Evolutionary conservation across 2,888 invertebrate genomes (phyloP).

Genomic region (Cantharis nigra): DNA sequence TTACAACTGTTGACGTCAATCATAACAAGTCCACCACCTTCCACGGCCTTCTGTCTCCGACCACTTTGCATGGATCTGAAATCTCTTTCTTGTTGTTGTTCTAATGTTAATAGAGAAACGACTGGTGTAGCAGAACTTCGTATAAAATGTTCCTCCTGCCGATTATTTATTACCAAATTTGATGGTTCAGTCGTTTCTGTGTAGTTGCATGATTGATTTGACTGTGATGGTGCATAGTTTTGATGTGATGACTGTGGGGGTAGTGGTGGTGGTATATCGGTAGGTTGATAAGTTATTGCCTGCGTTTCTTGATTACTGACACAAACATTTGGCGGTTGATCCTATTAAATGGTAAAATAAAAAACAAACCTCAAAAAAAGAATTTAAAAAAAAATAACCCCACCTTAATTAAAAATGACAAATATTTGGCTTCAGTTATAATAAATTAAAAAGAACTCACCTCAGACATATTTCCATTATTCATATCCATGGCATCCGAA

Average conservation of each 20-base stretch:
- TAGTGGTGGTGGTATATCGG: neutral
- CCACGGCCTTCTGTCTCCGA: constrained; percentile 28
- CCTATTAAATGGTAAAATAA: neutral
- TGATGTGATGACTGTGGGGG: neutral
- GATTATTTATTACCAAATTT: neutral
- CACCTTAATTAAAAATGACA: neutral
- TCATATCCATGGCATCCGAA: constrained; percentile 46
- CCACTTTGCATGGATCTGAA: constrained; percentile 53
- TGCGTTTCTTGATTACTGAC: neutral
- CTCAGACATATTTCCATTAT: constrained; percentile 45
- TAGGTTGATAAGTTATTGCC: neutral
- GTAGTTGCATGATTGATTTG: neutral
- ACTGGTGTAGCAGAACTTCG: constrained; percentile 52
- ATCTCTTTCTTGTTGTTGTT: constrained; percentile 53
- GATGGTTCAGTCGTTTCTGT: neutral
- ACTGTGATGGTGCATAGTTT: neutral
- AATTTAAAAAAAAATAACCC: neutral
- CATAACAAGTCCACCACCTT: neutral
- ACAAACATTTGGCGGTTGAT: neutral
- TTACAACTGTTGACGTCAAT: neutral
- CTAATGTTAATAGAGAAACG: constrained; percentile 51
- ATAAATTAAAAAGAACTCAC: constrained; percentile 35
- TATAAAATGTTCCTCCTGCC: constrained; percentile 17
- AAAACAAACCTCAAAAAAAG: neutral
- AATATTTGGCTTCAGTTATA: neutral